Percentiles rank a stretch among this genome's conserved stretches.
Evolutionary conservation across 2,888 invertebrate genomes (phyloP).

Genomic region (Synanthedon vespiformis): DNA sequence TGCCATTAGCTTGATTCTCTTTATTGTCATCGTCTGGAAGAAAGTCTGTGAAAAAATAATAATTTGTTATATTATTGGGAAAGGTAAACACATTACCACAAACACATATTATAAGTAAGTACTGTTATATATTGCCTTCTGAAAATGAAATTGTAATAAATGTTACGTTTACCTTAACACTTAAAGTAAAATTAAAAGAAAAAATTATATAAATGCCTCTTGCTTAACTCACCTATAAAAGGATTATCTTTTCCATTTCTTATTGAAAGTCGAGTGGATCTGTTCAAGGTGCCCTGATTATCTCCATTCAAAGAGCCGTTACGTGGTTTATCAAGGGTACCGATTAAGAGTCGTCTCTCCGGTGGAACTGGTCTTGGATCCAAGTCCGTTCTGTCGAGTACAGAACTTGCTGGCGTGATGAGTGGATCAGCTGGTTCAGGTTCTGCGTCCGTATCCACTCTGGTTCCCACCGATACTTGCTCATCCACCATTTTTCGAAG

Average conservation of each 20-base stretch:
- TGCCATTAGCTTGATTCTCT: constrained; percentile 63
- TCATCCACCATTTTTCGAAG: constrained; percentile 92
- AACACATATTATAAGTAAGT: no score
- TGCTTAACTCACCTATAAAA: constrained; percentile 35
- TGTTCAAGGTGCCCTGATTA: constrained; percentile 54
- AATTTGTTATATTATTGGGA: neutral
- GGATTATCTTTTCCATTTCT: constrained; percentile 66
- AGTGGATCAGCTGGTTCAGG: constrained; percentile 65
- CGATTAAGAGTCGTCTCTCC: constrained; percentile 53
- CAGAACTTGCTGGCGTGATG: constrained; percentile 65
- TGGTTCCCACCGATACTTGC: constrained; percentile 78
- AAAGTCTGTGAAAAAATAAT: constrained; percentile 1
- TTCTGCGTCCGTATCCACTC: constrained; percentile 67
- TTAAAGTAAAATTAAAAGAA: neutral
- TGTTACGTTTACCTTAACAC: neutral
- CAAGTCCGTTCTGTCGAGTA: constrained; percentile 40
- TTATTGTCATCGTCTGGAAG: constrained; percentile 58
- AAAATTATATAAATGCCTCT: neutral
- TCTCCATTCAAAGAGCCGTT: constrained; percentile 59
- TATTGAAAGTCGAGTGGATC: constrained; percentile 45
- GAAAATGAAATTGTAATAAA: no score
- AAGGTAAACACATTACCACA: no score
- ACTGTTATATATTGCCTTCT: no score
- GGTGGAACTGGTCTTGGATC: constrained; percentile 51
- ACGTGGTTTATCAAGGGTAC: constrained; percentile 53